phyloP scores from a whole-genome alignment of 2,888 invertebrate genomes.

The Tuta absoluta region DNA sequence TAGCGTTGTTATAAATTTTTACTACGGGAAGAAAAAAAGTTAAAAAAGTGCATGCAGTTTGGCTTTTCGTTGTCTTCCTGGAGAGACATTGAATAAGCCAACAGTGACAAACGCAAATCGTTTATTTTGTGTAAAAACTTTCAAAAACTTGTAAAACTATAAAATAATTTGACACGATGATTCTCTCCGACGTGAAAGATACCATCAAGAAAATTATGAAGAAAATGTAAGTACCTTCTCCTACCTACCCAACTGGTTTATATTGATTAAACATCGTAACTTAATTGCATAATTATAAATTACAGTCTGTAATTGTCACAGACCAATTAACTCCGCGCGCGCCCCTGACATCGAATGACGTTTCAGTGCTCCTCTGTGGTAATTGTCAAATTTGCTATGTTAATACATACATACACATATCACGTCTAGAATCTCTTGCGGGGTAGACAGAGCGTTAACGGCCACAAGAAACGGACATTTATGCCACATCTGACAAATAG shows the following conservation, averaged over 20 bases:
- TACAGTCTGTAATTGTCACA: not conserved
- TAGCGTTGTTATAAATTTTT: not conserved
- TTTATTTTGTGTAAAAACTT: not conserved
- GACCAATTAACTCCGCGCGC: too few relatives aligned
- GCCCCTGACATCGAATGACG: too few relatives aligned
- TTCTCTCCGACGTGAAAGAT: conserved; percentile 45
- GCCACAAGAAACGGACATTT: too few relatives aligned
- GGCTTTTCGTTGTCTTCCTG: not conserved
- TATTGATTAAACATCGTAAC: too few relatives aligned
- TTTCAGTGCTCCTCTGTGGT: too few relatives aligned
- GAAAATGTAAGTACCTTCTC: conserved; percentile 62
- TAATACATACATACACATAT: too few relatives aligned
- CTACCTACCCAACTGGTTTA: too few relatives aligned
- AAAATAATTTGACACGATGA: not conserved
- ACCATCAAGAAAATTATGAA: conserved; percentile 56
- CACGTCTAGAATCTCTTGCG: too few relatives aligned
- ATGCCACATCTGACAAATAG: too few relatives aligned
- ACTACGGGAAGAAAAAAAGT: not conserved
- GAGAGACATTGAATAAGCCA: not conserved
- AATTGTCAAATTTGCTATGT: too few relatives aligned
- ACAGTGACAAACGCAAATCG: not conserved
- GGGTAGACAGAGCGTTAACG: too few relatives aligned
- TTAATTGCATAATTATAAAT: too few relatives aligned
- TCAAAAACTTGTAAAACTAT: not conserved
- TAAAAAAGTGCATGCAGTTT: not conserved